These are phyloP conservation scores for Rhombomys opimus DNA, from an alignment of 2,113 vertebrate genomes.

Conservation along the genomic window DNA sequence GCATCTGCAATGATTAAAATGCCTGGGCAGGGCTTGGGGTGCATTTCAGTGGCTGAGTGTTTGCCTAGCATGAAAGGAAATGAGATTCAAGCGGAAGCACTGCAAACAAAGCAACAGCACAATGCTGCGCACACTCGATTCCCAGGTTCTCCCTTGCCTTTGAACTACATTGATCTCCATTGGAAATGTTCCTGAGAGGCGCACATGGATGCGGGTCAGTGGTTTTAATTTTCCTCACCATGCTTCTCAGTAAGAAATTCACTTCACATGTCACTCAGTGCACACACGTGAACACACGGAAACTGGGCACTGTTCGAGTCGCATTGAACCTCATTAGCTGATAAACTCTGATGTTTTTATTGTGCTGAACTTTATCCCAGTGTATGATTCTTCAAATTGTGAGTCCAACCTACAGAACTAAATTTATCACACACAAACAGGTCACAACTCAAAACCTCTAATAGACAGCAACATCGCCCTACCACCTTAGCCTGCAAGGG, in stretches of 20 bases:
- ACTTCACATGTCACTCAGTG: background rate
- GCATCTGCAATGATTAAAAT: background rate
- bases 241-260: background rate
- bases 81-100: background rate
- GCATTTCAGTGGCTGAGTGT: background rate
- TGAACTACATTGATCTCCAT: background rate
- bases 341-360: background rate
- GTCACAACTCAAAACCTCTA: background rate
- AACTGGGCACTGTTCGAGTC: background rate
- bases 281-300: fast-evolving
- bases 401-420: background rate
- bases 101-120: background rate
- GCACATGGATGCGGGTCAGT: background rate
- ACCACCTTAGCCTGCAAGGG: background rate
- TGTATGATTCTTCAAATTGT: background rate
- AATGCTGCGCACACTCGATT: background rate
- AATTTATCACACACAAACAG: background rate
- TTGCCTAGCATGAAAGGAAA: background rate
- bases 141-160: background rate
- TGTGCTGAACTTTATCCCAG: background rate
- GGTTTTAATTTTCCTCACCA: background rate
- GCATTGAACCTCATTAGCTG: background rate
- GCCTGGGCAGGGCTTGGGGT: background rate
- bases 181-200: background rate
- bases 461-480: background rate